Percentiles rank a stretch among this genome's conserved stretches.
Conservation (phyloP, 2,888 invertebrate species). For the Epinotia nisella region DNA sequence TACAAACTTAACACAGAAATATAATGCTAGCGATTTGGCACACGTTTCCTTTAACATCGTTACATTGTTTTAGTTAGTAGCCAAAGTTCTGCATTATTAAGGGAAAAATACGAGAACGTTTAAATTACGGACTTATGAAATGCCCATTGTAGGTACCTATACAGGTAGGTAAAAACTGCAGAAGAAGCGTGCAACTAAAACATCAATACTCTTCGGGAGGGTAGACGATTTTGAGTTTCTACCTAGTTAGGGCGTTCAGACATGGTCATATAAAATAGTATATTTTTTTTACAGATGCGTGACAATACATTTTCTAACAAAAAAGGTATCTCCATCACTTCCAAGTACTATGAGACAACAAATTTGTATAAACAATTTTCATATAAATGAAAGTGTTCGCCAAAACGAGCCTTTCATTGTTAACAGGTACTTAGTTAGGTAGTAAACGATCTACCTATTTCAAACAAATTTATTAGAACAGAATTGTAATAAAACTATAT, state of each 20-base stretch:
- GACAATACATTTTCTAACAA: neutral
- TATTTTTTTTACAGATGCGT: too few relatives aligned
- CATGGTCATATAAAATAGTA: too few relatives aligned
- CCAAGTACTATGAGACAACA: neutral
- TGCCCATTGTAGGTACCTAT: neutral
- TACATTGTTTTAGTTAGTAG: neutral
- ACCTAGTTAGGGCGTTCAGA: neutral
- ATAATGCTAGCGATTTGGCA: slow-evolving; percentile 36
- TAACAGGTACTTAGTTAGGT: neutral
- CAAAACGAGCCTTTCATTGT: neutral
- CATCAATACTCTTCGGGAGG: neutral
- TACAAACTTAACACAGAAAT: slow-evolving; percentile 21
- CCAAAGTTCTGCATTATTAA: neutral
- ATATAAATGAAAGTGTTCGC: too few relatives aligned
- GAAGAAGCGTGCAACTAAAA: neutral
- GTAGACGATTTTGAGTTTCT: neutral
- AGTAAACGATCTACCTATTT: neutral
- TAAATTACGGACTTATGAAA: neutral
- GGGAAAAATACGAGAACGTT: neutral
- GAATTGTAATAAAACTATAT: slow-evolving; percentile 2
- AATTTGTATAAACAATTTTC: too few relatives aligned
- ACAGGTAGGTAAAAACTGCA: neutral
- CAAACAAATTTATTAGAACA: neutral
- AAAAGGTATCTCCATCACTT: neutral
- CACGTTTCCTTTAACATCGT: slow-evolving; percentile 17